A percentile compares a stretch with the other conserved stretches of the same genome.
These are phyloP conservation scores for Trissonchulus latispiculum DNA, from an alignment of 2,888 invertebrate genomes.

Conservation along the genomic window DNA sequence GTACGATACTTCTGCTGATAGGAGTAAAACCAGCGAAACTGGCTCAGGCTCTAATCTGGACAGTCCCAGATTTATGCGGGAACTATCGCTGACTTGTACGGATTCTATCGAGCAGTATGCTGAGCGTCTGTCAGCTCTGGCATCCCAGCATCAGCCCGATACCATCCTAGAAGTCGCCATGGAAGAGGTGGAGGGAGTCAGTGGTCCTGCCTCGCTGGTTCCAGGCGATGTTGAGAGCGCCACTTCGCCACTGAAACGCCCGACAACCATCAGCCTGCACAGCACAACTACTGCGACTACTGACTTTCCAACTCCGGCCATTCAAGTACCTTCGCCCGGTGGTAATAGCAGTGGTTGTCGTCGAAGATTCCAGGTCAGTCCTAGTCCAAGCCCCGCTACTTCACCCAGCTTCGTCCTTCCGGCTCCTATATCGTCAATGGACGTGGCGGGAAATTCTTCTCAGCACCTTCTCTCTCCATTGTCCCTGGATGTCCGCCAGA, in stretches of 20 bases:
- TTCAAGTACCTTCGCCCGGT: neutral
- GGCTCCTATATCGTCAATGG: neutral
- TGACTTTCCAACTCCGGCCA: neutral
- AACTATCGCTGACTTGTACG: neutral
- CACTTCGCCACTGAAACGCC: neutral
- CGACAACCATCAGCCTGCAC: neutral
- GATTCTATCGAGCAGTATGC: conserved; percentile 7
- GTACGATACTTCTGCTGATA: too few relatives aligned
- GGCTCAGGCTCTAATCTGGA: neutral
- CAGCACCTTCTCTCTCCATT: too few relatives aligned
- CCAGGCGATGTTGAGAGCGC: neutral
- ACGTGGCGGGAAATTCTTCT: too few relatives aligned
- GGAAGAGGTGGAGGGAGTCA: neutral
- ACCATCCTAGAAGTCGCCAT: neutral
- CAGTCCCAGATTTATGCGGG: neutral
- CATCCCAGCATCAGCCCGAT: neutral
- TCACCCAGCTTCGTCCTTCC: neutral
- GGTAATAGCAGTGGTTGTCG: too few relatives aligned
- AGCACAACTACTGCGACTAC: neutral
- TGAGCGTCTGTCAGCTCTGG: neutral
- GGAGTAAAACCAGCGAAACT: too few relatives aligned
- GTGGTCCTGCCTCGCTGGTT: neutral
- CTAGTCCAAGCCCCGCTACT: neutral
- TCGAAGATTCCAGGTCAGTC: neutral
- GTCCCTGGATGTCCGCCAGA: neutral